Evolutionary conservation across 2,113 vertebrate genomes (phyloP).

Genomic region (Physeter macrocephalus): DNA sequence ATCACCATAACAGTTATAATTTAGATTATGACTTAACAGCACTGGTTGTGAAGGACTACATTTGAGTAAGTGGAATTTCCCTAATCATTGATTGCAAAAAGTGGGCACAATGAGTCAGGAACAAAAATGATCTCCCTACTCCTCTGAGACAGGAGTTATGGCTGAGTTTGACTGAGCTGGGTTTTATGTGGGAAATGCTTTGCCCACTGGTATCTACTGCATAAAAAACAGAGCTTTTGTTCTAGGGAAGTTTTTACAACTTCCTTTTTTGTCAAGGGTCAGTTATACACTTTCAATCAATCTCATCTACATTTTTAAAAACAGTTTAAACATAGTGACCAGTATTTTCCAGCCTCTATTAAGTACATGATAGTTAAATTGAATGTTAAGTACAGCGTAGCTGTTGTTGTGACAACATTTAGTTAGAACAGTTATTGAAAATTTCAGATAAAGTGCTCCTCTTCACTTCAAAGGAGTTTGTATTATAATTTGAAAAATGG

Average conservation of each 20-base stretch:
- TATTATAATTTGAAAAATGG: neutral
- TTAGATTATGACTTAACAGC: slow-evolving; percentile 74
- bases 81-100: slow-evolving; percentile 39
- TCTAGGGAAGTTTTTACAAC: neutral
- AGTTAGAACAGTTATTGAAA: neutral
- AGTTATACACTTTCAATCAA: neutral
- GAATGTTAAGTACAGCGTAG: neutral
- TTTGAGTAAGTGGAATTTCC: slow-evolving; percentile 64
- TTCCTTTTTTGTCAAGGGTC: neutral
- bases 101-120: slow-evolving; percentile 21
- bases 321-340: neutral
- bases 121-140: neutral
- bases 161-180: neutral
- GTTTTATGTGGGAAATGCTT: neutral
- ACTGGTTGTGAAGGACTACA: slow-evolving; percentile 61
- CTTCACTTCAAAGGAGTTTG: neutral
- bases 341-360: neutral
- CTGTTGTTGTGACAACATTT: neutral
- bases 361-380: neutral
- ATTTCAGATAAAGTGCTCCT: neutral
- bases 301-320: neutral
- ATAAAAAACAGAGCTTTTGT: neutral
- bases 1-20: slow-evolving; percentile 76
- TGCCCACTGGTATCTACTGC: neutral
- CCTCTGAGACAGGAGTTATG: neutral